Conservation (phyloP, 2,888 invertebrate genomes). For the Xestia ashworthii region DNA sequence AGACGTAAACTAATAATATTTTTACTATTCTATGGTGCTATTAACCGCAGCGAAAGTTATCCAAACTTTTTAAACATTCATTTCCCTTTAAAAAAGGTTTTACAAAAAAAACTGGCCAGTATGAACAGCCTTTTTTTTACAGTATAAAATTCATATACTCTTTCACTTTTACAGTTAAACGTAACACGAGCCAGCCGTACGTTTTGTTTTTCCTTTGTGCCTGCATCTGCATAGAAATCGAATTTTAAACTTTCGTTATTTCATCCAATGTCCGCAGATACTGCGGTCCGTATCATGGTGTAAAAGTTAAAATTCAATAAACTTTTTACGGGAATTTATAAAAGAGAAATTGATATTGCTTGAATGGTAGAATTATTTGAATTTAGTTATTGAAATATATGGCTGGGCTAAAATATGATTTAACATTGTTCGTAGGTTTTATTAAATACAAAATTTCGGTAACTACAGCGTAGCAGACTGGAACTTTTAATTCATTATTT, state of each 20-base stretch:
- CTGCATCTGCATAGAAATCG: conserved; percentile 57
- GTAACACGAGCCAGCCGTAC: conserved; percentile 19
- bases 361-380: background rate
- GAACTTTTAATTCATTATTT: background rate
- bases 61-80: background rate
- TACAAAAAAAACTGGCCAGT: conserved; percentile 6
- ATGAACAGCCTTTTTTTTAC: conserved; percentile 15
- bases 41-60: background rate
- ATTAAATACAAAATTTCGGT: background rate
- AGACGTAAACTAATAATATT: background rate
- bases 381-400: background rate
- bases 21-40: background rate
- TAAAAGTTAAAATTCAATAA: conserved; percentile 14
- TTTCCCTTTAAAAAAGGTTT: background rate
- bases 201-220: conserved; percentile 43
- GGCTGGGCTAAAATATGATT: background rate
- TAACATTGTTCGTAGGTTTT: background rate
- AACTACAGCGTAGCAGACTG: background rate
- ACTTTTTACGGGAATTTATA: background rate
- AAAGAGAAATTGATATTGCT: background rate
- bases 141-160: conserved; percentile 16
- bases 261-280: conserved; percentile 6
- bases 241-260: conserved; percentile 50
- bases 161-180: conserved; percentile 46
- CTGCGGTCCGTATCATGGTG: background rate